A percentile compares a stretch with the other conserved stretches of the same genome.
phyloP scores from a whole-genome alignment of 2,113 vertebrate species.

The Forbesichthys papilliferus region DNA sequence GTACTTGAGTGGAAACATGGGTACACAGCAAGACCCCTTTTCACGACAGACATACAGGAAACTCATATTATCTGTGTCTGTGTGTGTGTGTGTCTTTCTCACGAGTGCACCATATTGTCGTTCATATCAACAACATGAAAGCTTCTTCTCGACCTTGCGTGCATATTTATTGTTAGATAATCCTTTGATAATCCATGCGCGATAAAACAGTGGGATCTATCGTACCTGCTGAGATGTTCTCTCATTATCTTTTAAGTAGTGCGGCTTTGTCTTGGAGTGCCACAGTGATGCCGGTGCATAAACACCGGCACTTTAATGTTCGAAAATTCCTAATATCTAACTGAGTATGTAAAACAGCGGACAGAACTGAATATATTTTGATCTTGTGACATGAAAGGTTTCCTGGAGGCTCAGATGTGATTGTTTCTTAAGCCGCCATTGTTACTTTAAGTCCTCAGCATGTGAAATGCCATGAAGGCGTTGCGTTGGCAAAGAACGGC shows the following conservation, averaged over 20 bases:
- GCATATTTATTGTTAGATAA: slow-evolving; percentile 74
- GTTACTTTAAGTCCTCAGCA: slow-evolving; percentile 34
- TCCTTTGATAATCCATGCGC: slow-evolving; percentile 74
- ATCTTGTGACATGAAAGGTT: slow-evolving; percentile 52
- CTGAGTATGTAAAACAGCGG: slow-evolving; percentile 33
- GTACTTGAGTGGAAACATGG: slow-evolving; percentile 1
- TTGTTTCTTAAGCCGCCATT: slow-evolving; percentile 43
- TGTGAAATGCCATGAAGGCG: slow-evolving; percentile 44
- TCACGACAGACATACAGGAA: background rate
- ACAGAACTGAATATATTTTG: slow-evolving; percentile 55
- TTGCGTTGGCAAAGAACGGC: slow-evolving; percentile 32
- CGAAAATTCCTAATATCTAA: slow-evolving; percentile 26
- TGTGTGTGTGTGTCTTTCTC: background rate
- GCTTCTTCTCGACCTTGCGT: slow-evolving; percentile 57
- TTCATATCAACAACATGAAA: slow-evolving; percentile 61
- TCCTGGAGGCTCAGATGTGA: slow-evolving; percentile 49
- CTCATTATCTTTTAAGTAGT: slow-evolving; percentile 73
- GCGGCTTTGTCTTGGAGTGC: slow-evolving; percentile 49
- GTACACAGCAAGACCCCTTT: slow-evolving; percentile 10
- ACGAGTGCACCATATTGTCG: slow-evolving; percentile 32
- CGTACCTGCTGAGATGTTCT: slow-evolving; percentile 64
- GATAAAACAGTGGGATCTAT: slow-evolving; percentile 70
- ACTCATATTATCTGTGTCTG: background rate
- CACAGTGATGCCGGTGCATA: slow-evolving; percentile 41
- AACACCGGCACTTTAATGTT: slow-evolving; percentile 52